These are phyloP conservation scores for Ophonus ardosiacus DNA, from an alignment of 2,888 invertebrate species.

Conservation along the genomic window DNA sequence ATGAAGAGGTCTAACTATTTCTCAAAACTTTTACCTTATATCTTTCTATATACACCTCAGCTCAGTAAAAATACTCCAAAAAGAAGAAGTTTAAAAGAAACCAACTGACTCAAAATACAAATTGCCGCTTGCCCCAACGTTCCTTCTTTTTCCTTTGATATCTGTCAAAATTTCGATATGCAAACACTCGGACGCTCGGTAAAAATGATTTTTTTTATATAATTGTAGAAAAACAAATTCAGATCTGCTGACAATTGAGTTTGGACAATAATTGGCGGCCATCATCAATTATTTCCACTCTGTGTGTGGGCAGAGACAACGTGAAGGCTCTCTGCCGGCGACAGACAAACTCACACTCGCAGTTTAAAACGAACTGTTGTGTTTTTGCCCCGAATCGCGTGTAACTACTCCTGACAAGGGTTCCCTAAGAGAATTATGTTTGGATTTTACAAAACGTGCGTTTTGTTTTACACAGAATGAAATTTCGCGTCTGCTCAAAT, in stretches of 20 bases:
- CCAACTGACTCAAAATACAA: too few species aligned
- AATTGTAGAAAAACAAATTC: background rate
- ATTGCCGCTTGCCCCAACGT: too few species aligned
- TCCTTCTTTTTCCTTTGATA: too few species aligned
- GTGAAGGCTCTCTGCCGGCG: conserved; percentile 22
- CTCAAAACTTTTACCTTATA: too few species aligned
- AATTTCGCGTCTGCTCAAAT: conserved; percentile 53
- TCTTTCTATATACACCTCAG: too few species aligned
- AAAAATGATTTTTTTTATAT: too few species aligned
- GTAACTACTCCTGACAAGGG: conserved; percentile 61
- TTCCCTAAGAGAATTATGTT: conserved; percentile 62
- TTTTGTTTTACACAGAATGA: conserved; percentile 52
- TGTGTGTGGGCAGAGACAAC: background rate
- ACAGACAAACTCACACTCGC: background rate
- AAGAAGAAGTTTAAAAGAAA: too few species aligned
- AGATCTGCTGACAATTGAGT: background rate
- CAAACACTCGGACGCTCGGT: too few species aligned
- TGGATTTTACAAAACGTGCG: conserved; percentile 59
- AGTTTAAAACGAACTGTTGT: conserved; percentile 56
- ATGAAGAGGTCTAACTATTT: too few species aligned
- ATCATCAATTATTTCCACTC: background rate
- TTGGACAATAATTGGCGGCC: background rate
- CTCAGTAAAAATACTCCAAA: too few species aligned
- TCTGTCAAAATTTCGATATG: too few species aligned
- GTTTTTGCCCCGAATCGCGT: conserved; percentile 56